Evolutionary conservation across 2,888 invertebrate species (phyloP).

Genomic region (Oligia strigilis): DNA sequence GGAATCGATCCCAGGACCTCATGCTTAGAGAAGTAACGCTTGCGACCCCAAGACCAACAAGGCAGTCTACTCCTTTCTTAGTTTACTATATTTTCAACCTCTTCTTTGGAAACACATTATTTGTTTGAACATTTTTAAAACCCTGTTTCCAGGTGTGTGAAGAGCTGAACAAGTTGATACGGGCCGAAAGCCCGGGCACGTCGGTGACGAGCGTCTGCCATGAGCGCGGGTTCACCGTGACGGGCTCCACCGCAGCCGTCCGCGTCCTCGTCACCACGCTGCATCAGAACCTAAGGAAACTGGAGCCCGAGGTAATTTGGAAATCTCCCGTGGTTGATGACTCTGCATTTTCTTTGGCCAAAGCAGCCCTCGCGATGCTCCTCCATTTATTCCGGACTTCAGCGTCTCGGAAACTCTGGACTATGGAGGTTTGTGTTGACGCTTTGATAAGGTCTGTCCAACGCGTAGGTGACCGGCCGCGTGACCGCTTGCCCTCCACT

Average conservation of each 20-base stretch:
- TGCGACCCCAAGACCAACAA: neutral
- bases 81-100: neutral
- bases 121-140: neutral
- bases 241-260: slow-evolving; percentile 95
- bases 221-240: slow-evolving; percentile 95
- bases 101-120: neutral
- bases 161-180: slow-evolving; percentile 93
- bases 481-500: too few relatives aligned
- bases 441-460: too few relatives aligned
- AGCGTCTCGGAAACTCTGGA: too few relatives aligned
- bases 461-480: too few relatives aligned
- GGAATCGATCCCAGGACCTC: neutral
- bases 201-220: slow-evolving; percentile 76
- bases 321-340: neutral
- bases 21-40: neutral
- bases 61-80: neutral
- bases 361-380: too few relatives aligned
- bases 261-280: slow-evolving; percentile 98
- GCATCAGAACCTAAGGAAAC: slow-evolving; percentile 97
- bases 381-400: too few relatives aligned
- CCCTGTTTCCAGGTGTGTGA: slow-evolving; percentile 91
- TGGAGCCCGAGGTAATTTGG: slow-evolving; percentile 94
- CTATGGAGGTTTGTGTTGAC: too few relatives aligned
- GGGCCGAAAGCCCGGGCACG: slow-evolving; percentile 75
- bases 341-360: too few relatives aligned